Conservation (phyloP, 1,140 invertebrate genomes). For the Heterodera schachtii region DNA sequence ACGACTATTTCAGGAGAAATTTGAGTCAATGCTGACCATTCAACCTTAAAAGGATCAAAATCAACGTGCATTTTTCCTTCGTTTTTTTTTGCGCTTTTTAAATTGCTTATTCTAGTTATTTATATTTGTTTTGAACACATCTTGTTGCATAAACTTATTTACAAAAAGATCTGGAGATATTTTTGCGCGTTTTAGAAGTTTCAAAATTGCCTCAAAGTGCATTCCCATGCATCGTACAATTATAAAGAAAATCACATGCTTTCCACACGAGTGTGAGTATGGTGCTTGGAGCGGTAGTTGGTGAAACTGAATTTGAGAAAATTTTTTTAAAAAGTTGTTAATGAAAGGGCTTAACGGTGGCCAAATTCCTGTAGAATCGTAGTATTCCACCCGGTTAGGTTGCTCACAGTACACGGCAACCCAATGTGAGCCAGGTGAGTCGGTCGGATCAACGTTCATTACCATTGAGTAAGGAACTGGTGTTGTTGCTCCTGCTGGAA, state of each 20-base stretch:
- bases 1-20: constrained; percentile 5
- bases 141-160: not conserved
- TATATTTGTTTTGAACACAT: constrained; percentile 8
- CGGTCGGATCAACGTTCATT: not conserved
- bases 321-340: not conserved
- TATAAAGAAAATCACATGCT: constrained; percentile 24
- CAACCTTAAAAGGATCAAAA: not conserved
- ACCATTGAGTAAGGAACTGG: not conserved
- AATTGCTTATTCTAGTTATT: too few relatives aligned
- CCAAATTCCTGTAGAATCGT: constrained; percentile 15
- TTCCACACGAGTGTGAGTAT: constrained; percentile 9
- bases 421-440: not conserved
- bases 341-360: constrained; percentile 1
- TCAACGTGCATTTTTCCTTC: constrained; percentile 28
- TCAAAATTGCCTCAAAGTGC: not conserved
- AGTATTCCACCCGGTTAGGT: not conserved
- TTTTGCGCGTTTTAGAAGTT: not conserved
- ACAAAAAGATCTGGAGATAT: constrained; percentile 1
- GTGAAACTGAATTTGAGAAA: not conserved
- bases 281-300: not conserved
- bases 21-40: constrained; percentile 23
- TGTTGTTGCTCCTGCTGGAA: not conserved
- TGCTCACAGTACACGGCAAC: not conserved
- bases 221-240: not conserved
- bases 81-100: too few relatives aligned